Conservation (phyloP, 2,888 invertebrate genomes). For the Meteorus colon region DNA sequence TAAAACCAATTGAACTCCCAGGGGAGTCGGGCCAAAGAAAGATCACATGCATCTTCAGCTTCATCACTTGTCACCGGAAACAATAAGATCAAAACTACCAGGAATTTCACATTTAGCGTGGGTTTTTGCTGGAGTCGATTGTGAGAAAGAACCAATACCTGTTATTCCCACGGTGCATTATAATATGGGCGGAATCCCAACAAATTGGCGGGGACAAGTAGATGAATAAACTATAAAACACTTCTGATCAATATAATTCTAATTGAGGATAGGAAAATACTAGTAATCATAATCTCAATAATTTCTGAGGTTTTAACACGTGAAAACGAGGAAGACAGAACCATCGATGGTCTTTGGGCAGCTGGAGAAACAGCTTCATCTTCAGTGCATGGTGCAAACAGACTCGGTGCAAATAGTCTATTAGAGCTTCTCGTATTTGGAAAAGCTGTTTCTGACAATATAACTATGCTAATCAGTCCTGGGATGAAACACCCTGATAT, state of each 20-base stretch:
- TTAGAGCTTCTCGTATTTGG: constrained; percentile 99
- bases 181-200: constrained; percentile 99
- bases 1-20: constrained; percentile 61
- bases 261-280: background rate
- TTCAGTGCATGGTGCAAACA: constrained; percentile 98
- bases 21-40: constrained; percentile 95
- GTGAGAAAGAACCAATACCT: constrained; percentile 96
- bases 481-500: constrained; percentile 86
- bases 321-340: constrained; percentile 77
- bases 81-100: constrained; percentile 85
- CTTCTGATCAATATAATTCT: background rate
- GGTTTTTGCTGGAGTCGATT: constrained; percentile 99
- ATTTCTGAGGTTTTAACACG: constrained; percentile 77
- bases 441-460: constrained; percentile 93
- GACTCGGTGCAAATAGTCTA: constrained; percentile 97
- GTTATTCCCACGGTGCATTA: constrained; percentile 99
- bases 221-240: background rate
- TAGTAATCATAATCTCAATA: background rate
- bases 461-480: constrained; percentile 87
- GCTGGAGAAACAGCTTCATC: constrained; percentile 96
- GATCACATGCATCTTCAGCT: constrained; percentile 96
- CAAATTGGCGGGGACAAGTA: constrained; percentile 93
- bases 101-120: constrained; percentile 98
- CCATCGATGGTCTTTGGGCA: constrained; percentile 93
- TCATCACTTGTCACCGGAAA: constrained; percentile 94